Percentiles rank a stretch among this genome's conserved stretches.
Evolutionary conservation across 2,888 invertebrate species (phyloP).

Genomic region (Scaptomyza polygonia): DNA sequence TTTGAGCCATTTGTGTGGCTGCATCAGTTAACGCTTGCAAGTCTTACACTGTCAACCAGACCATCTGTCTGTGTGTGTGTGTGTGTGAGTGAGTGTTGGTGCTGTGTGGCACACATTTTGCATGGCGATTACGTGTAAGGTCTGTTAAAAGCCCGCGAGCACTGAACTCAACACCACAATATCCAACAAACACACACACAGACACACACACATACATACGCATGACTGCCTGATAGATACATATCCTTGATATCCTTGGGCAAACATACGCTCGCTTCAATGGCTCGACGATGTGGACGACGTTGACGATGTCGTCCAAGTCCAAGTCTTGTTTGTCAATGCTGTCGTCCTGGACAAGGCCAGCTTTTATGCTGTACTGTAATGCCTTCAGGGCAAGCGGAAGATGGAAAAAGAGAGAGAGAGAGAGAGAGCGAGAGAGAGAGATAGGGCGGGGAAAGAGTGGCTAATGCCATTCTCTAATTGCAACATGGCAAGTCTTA

Average conservation of each 20-base stretch:
- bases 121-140: constrained; percentile 64
- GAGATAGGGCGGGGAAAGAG: constrained; percentile 4
- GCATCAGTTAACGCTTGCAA: constrained; percentile 67
- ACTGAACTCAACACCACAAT: constrained; percentile 71
- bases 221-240: constrained; percentile 32
- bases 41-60: constrained; percentile 41
- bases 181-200: constrained; percentile 20
- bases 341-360: constrained; percentile 56
- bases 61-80: too few relatives aligned
- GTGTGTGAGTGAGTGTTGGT: constrained; percentile 22
- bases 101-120: constrained; percentile 61
- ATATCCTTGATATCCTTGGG: constrained; percentile 65
- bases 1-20: constrained; percentile 56
- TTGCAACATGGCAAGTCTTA: constrained; percentile 45
- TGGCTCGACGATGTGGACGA: constrained; percentile 21
- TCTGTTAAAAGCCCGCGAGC: constrained; percentile 78
- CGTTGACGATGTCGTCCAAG: constrained; percentile 38
- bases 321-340: constrained; percentile 55
- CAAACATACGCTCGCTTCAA: constrained; percentile 61
- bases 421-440: background rate
- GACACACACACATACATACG: constrained; percentile 1
- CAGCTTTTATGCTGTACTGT: constrained; percentile 49
- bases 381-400: constrained; percentile 5
- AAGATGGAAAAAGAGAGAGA: background rate
- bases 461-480: constrained; percentile 49